A percentile compares a stretch with the other conserved stretches of the same genome.
Evolutionary conservation across 2,888 invertebrate species (phyloP).

Genomic region (Dryococelus australis): DNA sequence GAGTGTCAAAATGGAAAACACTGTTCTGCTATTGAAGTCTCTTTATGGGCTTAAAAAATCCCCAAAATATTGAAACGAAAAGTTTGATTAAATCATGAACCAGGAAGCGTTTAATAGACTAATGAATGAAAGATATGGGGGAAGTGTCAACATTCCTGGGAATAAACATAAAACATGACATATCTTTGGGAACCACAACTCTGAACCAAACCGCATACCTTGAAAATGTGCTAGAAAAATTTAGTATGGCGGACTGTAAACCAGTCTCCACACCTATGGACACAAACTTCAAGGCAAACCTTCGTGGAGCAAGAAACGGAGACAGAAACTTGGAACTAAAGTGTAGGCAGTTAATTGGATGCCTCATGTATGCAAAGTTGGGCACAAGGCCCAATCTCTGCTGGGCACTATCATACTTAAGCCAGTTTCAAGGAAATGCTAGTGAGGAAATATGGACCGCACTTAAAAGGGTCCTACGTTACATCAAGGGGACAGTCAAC

Average conservation of each 20-base stretch:
- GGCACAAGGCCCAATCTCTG: not conserved
- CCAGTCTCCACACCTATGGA: too few relatives aligned
- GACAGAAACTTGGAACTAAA: not conserved
- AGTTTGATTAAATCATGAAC: not conserved
- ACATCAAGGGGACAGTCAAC: too few relatives aligned
- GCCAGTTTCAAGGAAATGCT: too few relatives aligned
- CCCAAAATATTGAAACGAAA: not conserved
- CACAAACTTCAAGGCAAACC: not conserved
- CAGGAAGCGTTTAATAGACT: not conserved
- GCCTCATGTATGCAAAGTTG: not conserved
- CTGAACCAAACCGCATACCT: too few relatives aligned
- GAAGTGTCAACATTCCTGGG: not conserved
- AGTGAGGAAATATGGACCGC: too few relatives aligned
- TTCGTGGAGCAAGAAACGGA: not conserved
- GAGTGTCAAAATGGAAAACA: not conserved
- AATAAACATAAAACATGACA: not conserved
- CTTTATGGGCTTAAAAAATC: not conserved
- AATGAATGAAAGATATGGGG: not conserved
- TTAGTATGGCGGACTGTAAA: too few relatives aligned
- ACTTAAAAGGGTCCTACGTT: too few relatives aligned
- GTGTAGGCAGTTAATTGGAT: not conserved
- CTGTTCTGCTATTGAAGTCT: not conserved
- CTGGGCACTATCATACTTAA: too few relatives aligned
- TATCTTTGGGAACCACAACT: not conserved
- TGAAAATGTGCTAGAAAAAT: too few relatives aligned